phyloP scores from a whole-genome alignment of 2,888 invertebrate species.

The Apamea crenata region DNA sequence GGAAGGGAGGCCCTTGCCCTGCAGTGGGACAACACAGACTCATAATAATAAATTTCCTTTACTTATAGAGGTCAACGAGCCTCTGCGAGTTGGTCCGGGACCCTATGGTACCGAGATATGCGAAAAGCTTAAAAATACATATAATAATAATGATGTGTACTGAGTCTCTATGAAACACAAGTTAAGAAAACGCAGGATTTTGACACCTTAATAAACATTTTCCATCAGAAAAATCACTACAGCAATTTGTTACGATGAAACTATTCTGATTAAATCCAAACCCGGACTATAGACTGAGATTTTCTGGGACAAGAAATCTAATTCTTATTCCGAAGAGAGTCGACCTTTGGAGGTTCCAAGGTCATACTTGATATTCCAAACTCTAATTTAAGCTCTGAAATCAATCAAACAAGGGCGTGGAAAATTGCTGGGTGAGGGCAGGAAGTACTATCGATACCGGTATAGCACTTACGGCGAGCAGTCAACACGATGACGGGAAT shows the following conservation, averaged over 20 bases:
- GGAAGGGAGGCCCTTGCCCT: background rate
- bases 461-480: slow-evolving; percentile 7
- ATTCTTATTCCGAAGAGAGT: background rate
- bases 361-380: background rate
- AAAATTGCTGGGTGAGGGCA: slow-evolving; percentile 18
- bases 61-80: background rate
- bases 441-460: background rate
- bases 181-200: background rate
- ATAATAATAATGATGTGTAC: background rate
- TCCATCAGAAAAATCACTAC: background rate
- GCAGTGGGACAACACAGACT: background rate
- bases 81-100: background rate
- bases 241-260: background rate
- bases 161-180: background rate
- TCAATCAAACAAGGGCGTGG: slow-evolving; percentile 46
- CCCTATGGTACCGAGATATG: background rate
- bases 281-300: background rate
- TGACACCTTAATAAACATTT: background rate
- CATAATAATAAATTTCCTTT: background rate
- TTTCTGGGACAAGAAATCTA: background rate
- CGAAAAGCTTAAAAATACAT: background rate
- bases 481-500: background rate
- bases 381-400: background rate
- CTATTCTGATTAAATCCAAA: slow-evolving; percentile 6
- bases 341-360: slow-evolving; percentile 9